These are phyloP conservation scores for Metalampra italica DNA, from an alignment of 2,888 invertebrate genomes.

Conservation along the genomic window DNA sequence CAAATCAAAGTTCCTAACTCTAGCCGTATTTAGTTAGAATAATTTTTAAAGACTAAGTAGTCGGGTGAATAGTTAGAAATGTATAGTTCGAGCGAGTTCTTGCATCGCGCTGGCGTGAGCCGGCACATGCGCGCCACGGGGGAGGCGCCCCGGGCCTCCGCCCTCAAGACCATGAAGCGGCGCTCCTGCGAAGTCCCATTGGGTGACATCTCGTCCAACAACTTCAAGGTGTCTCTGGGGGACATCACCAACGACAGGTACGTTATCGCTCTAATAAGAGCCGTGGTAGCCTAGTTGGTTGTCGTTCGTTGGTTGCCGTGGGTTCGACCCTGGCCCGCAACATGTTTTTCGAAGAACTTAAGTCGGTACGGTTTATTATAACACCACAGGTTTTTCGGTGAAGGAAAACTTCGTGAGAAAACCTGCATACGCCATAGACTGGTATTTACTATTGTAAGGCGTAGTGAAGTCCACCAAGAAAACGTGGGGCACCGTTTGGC, in stretches of 20 bases:
- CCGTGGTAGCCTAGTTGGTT: no score
- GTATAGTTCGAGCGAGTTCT: conserved; percentile 69
- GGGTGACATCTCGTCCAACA: conserved; percentile 66
- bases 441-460: no score
- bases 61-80: conserved; percentile 34
- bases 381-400: no score
- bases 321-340: no score
- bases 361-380: no score
- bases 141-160: conserved; percentile 52
- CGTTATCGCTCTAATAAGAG: no score
- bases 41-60: not conserved
- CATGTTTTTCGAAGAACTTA: no score
- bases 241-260: conserved; percentile 60
- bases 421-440: no score
- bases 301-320: no score
- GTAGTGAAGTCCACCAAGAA: no score
- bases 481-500: no score
- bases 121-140: conserved; percentile 73
- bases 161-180: conserved; percentile 70
- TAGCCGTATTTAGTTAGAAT: conserved; percentile 35
- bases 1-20: conserved; percentile 67
- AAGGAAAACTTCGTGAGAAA: no score
- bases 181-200: conserved; percentile 70
- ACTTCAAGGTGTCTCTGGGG: conserved; percentile 68
- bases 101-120: conserved; percentile 70